Percentiles rank a stretch among this genome's conserved stretches.
These are phyloP conservation scores for Drosophila obscura DNA, from an alignment of 1,140 invertebrate genomes.

Conservation along the genomic window DNA sequence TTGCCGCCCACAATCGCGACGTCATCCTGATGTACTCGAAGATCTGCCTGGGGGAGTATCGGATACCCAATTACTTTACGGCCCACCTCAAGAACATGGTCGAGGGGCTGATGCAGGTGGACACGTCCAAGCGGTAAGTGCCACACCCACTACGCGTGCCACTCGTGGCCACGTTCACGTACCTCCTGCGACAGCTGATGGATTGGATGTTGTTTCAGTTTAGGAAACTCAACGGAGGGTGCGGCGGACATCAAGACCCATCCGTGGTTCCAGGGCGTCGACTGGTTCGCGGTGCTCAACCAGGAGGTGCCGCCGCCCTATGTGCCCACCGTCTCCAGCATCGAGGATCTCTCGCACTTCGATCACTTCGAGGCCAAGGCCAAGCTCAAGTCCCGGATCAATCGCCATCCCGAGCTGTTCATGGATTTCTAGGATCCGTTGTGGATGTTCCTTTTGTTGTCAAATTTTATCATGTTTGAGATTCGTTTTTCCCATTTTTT, in stretches of 20 bases:
- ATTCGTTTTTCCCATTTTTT: too few species aligned
- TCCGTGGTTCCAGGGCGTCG: conserved; percentile 89
- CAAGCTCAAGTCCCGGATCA: conserved; percentile 51
- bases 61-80: conserved; percentile 88
- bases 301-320: conserved; percentile 90
- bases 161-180: too few species aligned
- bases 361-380: conserved; percentile 39
- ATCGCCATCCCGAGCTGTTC: conserved; percentile 69
- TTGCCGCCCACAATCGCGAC: conserved; percentile 88
- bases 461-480: conserved; percentile 8
- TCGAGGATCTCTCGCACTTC: conserved; percentile 69
- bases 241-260: conserved; percentile 87
- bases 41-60: conserved; percentile 90
- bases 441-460: conserved; percentile 4
- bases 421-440: conserved; percentile 56
- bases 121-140: conserved; percentile 90
- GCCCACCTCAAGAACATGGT: conserved; percentile 92
- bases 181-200: not conserved
- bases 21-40: conserved; percentile 95
- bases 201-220: conserved; percentile 73
- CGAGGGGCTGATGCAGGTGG: conserved; percentile 91
- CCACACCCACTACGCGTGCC: too few species aligned
- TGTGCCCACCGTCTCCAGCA: conserved; percentile 85
- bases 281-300: conserved; percentile 94
- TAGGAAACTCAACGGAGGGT: conserved; percentile 93